phyloP scores from a whole-genome alignment of 2,113 vertebrate genomes.

The Ceyx margarethae region DNA sequence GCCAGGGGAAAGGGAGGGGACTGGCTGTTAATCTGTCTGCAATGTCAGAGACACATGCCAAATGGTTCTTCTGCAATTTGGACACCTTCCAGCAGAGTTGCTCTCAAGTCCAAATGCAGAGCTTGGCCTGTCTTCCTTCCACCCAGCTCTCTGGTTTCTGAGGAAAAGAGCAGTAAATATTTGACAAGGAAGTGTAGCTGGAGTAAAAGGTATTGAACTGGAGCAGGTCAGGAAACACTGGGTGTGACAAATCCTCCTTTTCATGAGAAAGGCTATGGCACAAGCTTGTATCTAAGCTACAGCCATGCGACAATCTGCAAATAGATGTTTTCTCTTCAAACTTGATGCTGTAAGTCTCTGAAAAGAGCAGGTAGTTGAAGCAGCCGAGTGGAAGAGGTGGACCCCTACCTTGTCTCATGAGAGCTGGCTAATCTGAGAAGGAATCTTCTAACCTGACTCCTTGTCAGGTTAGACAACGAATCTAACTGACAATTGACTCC shows the following conservation, averaged over 20 bases:
- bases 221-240: not conserved
- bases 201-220: not conserved
- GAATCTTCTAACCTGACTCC: too few relatives aligned
- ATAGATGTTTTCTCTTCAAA: not conserved
- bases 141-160: not conserved
- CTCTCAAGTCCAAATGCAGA: not conserved
- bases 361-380: not conserved
- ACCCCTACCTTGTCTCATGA: not conserved
- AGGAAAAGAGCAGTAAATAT: not conserved
- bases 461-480: not conserved
- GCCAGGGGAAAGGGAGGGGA: not conserved
- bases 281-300: not conserved
- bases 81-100: constrained; percentile 16
- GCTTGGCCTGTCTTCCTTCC: not conserved
- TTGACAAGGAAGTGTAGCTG: not conserved
- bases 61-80: constrained; percentile 54
- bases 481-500: not conserved
- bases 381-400: not conserved
- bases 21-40: constrained; percentile 65
- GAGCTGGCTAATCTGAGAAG: too few relatives aligned
- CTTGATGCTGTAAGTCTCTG: not conserved
- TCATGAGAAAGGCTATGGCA: not conserved
- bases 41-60: constrained; percentile 53
- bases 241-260: not conserved
- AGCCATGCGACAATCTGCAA: not conserved